Percentiles rank a stretch among this genome's conserved stretches.
Evolutionary conservation across 1,140 invertebrate species (phyloP).

Genomic region (Cotesia typhae): DNA sequence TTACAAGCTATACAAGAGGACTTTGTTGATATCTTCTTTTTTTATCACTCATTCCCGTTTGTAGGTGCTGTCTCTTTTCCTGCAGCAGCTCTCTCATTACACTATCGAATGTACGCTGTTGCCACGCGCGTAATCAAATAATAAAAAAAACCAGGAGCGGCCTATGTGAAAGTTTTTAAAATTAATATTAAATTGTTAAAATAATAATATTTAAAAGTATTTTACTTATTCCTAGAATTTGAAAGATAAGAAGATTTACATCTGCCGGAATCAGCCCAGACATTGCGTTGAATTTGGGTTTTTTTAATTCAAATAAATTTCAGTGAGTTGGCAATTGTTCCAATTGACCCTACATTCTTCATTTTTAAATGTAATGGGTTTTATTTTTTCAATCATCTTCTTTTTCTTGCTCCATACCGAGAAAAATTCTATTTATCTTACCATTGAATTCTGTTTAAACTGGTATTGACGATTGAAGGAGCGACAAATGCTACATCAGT

Average conservation of each 20-base stretch:
- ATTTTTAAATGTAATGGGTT: too few species aligned
- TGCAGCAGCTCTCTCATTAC: not conserved
- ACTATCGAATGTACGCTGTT: constrained; percentile 22
- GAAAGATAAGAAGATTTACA: too few species aligned
- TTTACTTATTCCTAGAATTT: too few species aligned
- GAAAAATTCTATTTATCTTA: too few species aligned
- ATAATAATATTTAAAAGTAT: not conserved
- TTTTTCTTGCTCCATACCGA: too few species aligned
- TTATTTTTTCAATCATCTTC: too few species aligned
- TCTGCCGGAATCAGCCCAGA: not conserved
- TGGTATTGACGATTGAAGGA: too few species aligned
- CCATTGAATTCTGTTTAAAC: too few species aligned
- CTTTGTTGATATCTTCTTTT: constrained; percentile 18
- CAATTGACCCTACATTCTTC: too few species aligned
- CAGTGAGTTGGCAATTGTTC: too few species aligned
- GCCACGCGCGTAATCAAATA: constrained; percentile 22
- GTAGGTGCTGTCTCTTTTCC: not conserved
- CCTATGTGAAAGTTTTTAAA: constrained; percentile 36
- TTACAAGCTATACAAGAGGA: constrained; percentile 2
- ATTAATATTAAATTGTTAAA: not conserved
- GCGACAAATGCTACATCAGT: too few species aligned
- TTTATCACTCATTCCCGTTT: constrained; percentile 10
- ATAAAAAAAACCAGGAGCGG: constrained; percentile 23
- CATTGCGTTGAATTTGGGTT: not conserved
- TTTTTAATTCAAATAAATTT: not conserved